Base-by-base conservation (phyloP, 2,113 vertebrate species). In the Murina feae region DNA sequence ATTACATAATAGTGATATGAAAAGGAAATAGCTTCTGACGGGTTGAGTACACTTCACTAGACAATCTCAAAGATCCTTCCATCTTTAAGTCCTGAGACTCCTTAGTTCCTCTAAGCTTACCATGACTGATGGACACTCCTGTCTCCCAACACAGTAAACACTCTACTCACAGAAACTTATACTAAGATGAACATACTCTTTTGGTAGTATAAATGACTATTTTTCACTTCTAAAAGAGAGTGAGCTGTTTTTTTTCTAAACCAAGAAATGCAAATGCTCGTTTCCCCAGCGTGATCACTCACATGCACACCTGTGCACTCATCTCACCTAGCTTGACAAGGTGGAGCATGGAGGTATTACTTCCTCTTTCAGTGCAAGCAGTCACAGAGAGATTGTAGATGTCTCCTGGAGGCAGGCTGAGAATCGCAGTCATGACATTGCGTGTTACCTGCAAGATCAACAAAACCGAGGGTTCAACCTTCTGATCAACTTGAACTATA, bases 341-440 rank as follows among this genome's bases (percentile, higher is more conserved):
- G 47, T 96, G 98, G 0, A 99, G 98, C n/a, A 83, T 44, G 30
- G 99, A 99, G 2, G 98, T 99, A 93, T 99, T 99, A 69, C 98
- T 98, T 97, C 99, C 99, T 90, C 98, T 98, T 42, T 99, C 99
- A 0, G 99, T 99, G 89, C 98, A 99, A 47, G 99, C 99, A 5
- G 99, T 99, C 90, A 99, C 99, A 0, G 99, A 99, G 76, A 99
- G 98, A 96, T 99, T 99, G 97, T 99, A 99, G 93, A 99, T 99
- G 97, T 99, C 99, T 32, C 99, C 99, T 0, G 99, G 99, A 60
- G 99, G 99, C 79, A 99, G 97, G 20, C 98, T 98, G 86, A 99
- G 97, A 79, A 98, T 98, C 1, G 99, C 98, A 10, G 98, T 99
- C 99, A 99, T 99, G 96, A 98, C 98, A 20, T 97, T 99, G 69